Conservation (phyloP, 92 coral and sea anemone species). For the Chrysogorgia sp. region DNA sequence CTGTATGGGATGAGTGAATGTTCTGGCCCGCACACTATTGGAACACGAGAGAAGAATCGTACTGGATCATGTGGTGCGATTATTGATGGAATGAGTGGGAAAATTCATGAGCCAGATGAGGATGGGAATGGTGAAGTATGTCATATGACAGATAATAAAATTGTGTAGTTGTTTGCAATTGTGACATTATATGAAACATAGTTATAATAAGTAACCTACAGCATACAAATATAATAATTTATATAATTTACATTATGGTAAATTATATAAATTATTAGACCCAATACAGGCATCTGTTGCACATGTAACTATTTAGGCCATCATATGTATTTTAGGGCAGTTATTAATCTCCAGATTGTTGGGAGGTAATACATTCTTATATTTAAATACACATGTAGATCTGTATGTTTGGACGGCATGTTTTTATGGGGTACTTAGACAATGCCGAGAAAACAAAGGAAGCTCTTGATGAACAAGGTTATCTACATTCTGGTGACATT, state of each 20-base stretch:
- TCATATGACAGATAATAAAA: no score
- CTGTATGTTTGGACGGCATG: conserved; percentile 82
- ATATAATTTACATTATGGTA: no score
- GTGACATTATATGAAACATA: background rate
- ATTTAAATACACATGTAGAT: conserved; percentile 42
- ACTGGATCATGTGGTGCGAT: conserved; percentile 84
- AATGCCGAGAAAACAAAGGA: conserved; percentile 84
- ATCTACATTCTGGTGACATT: conserved; percentile 89
- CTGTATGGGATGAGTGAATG: conserved; percentile 98
- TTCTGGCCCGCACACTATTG: conserved; percentile 80
- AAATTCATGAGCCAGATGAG: conserved; percentile 73
- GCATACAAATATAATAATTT: no score
- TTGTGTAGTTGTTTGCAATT: no score
- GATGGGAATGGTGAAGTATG: conserved; percentile 93
- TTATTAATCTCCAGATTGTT: no score
- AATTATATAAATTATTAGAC: no score
- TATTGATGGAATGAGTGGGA: conserved; percentile 66
- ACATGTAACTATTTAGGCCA: no score
- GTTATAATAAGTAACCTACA: background rate
- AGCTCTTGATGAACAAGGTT: conserved; percentile 72
- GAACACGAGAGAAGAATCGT: conserved; percentile 61
- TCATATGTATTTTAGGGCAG: background rate
- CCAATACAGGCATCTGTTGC: no score
- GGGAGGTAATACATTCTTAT: background rate
- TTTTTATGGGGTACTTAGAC: conserved; percentile 90